Percentiles rank a stretch among this genome's conserved stretches.
Evolutionary conservation across 2,888 invertebrate species (phyloP).

Genomic region (Drosophila picticornis): DNA sequence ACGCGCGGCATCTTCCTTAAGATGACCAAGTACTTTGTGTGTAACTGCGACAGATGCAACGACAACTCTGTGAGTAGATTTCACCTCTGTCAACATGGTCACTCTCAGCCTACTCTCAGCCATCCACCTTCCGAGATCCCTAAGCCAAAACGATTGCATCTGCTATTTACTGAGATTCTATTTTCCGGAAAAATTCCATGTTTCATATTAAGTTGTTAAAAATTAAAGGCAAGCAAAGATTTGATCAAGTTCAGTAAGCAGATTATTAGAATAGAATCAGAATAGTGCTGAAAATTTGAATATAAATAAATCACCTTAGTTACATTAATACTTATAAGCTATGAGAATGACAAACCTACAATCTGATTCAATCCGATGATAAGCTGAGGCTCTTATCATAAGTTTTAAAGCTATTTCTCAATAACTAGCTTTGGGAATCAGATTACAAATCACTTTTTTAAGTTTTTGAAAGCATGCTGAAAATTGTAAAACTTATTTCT

Average conservation of each 20-base stretch:
- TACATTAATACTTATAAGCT: neutral
- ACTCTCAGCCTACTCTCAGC: neutral
- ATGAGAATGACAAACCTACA: neutral
- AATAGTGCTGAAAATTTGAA: neutral
- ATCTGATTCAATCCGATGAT: neutral
- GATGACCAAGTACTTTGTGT: constrained; percentile 89
- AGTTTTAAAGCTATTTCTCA: no score
- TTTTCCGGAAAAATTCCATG: neutral
- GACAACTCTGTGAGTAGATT: constrained; percentile 89
- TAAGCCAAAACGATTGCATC: neutral
- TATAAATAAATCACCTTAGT: neutral
- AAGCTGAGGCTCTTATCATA: no score
- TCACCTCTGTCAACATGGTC: neutral
- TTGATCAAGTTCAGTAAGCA: neutral
- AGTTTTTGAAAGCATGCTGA: no score
- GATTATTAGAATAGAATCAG: neutral
- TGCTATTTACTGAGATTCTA: neutral
- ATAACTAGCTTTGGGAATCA: no score
- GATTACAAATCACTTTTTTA: neutral
- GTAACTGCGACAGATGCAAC: constrained; percentile 89
- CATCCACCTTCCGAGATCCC: neutral
- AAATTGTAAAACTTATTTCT: neutral
- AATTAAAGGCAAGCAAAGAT: neutral
- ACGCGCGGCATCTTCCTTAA: constrained; percentile 88
- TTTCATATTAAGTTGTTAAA: neutral